Conservation (phyloP, 2,888 invertebrate species). For the Phytoseiulus persimilis region DNA sequence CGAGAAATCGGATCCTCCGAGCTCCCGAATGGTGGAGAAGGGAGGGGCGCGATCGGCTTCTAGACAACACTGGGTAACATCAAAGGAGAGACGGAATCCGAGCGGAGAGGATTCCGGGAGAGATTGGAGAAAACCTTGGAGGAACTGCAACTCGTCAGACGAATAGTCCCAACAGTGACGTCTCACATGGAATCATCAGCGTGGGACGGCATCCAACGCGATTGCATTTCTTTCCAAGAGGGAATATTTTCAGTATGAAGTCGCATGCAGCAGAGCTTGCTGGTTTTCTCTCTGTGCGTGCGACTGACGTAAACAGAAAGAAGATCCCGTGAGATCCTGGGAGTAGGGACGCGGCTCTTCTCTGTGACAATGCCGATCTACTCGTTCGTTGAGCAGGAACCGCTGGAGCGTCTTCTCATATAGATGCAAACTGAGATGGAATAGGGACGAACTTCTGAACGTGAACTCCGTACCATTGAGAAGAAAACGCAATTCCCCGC, state of each 20-base stretch:
- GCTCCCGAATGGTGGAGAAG: no score
- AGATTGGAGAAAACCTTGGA: no score
- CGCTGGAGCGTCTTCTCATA: background rate
- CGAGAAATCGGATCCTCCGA: background rate
- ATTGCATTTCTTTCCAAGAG: background rate
- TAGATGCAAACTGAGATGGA: background rate
- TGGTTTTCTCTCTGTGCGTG: background rate
- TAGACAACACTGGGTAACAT: no score
- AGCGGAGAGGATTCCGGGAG: no score
- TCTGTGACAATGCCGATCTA: background rate
- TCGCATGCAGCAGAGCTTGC: no score
- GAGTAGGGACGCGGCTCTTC: background rate
- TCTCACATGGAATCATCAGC: no score
- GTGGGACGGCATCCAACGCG: background rate
- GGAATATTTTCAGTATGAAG: no score
- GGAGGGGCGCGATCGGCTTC: no score
- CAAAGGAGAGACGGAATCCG: no score
- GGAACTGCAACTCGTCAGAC: no score
- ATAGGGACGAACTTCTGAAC: background rate
- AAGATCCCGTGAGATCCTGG: background rate
- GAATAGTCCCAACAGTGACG: no score
- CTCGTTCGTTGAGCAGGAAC: background rate
- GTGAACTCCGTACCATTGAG: background rate
- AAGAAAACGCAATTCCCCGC: background rate
- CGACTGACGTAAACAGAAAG: no score